Evolutionary conservation across 2,797 vertebrate genomes (phyloP).

Genomic region (Chromobotia macracanthus): DNA sequence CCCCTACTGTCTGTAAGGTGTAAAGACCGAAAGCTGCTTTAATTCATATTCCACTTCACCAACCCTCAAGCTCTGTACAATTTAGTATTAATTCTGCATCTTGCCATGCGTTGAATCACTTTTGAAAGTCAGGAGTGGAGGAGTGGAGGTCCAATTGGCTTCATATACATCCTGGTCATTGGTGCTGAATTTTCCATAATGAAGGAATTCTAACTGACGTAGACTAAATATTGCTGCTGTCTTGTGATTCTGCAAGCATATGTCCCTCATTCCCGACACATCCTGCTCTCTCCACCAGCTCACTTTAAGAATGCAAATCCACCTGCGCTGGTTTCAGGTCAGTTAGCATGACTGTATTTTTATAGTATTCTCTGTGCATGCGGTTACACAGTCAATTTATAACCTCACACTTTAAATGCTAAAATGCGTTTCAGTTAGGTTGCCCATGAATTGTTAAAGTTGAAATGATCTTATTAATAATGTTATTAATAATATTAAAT

Average conservation of each 20-base stretch:
- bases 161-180: not conserved
- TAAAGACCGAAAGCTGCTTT: conserved; percentile 27
- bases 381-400: not conserved
- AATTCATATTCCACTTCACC: not conserved
- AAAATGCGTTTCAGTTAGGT: not conserved
- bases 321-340: conserved; percentile 19
- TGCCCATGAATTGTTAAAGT: not conserved
- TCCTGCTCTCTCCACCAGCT: not conserved
- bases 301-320: conserved; percentile 37
- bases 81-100: conserved; percentile 38
- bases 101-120: not conserved
- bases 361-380: conserved; percentile 13
- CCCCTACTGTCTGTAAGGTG: conserved; percentile 25
- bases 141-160: not conserved
- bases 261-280: not conserved
- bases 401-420: not conserved
- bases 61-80: not conserved
- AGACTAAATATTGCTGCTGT: conserved; percentile 26
- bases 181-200: not conserved
- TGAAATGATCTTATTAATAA: not conserved
- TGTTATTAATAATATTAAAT: too few species aligned
- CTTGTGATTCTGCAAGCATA: not conserved
- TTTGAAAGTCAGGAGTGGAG: not conserved
- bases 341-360: not conserved
- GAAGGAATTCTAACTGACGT: not conserved